A percentile compares a stretch with the other conserved stretches of the same genome.
phyloP scores from a whole-genome alignment of 2,113 vertebrate species.

The Formicarius rufipectus region DNA sequence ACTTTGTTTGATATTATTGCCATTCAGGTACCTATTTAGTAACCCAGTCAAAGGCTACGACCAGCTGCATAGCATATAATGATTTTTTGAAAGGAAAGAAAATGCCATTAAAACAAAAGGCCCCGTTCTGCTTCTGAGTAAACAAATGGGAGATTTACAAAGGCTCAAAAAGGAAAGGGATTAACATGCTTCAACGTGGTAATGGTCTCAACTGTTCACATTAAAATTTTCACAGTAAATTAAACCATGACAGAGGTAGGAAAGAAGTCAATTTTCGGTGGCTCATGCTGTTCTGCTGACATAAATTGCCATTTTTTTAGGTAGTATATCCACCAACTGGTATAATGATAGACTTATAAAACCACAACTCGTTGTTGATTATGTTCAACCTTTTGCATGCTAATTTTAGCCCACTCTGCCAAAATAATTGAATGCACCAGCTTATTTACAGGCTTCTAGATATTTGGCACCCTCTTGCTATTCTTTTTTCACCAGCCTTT shows the following conservation, averaged over 20 bases:
- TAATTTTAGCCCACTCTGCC: constrained; percentile 39
- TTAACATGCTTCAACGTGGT: constrained; percentile 36
- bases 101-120: constrained; percentile 32
- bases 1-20: neutral
- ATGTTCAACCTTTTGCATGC: constrained; percentile 28
- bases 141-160: constrained; percentile 27
- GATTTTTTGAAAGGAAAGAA: constrained; percentile 6
- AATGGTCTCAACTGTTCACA: constrained; percentile 49
- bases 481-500: constrained; percentile 23
- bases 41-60: neutral
- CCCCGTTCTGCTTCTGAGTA: constrained; percentile 22
- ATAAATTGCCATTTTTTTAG: constrained; percentile 45
- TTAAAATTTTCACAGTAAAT: constrained; percentile 65
- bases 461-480: constrained; percentile 3
- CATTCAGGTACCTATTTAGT: neutral
- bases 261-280: constrained; percentile 60
- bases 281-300: constrained; percentile 17
- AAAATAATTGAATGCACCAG: constrained; percentile 27
- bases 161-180: constrained; percentile 38
- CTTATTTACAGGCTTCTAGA: constrained; percentile 27
- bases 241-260: constrained; percentile 53
- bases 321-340: constrained; percentile 5
- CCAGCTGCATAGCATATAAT: neutral
- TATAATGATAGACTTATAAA: constrained; percentile 47
- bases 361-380: constrained; percentile 23